Evolutionary conservation across 2,888 invertebrate genomes (phyloP).

Genomic region (Clivina fossor): DNA sequence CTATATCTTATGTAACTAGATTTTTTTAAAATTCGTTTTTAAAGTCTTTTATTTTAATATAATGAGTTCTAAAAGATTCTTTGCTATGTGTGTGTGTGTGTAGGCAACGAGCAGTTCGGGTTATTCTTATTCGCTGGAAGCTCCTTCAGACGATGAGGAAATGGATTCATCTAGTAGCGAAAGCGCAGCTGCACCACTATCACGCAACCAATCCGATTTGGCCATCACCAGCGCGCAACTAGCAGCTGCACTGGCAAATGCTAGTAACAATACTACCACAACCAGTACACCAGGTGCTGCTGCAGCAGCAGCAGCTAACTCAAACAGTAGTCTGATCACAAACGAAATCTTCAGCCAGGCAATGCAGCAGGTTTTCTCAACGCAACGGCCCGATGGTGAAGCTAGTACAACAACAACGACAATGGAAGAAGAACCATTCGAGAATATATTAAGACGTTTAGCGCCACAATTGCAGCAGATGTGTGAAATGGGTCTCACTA

Average conservation of each 20-base stretch:
- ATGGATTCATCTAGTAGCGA: conserved; percentile 54
- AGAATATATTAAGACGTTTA: conserved; percentile 49
- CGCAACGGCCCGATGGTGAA: conserved; percentile 35
- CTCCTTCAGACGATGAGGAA: conserved; percentile 58
- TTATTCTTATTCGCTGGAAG: conserved; percentile 58
- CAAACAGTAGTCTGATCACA: conserved; percentile 60
- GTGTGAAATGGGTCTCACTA: conserved; percentile 87
- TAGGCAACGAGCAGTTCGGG: too few species aligned
- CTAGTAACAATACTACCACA: too few species aligned
- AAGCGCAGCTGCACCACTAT: conserved; percentile 46
- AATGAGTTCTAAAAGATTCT: too few species aligned
- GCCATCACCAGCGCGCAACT: conserved; percentile 74
- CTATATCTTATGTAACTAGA: too few species aligned
- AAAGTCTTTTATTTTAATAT: too few species aligned
- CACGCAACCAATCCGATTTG: conserved; percentile 49
- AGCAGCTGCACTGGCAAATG: conserved; percentile 71
- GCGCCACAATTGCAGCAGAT: conserved; percentile 72
- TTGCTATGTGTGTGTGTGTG: too few species aligned
- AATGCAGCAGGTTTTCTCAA: conserved; percentile 66
- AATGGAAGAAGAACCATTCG: conserved; percentile 43
- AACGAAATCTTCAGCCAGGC: conserved; percentile 80
- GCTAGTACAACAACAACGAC: conserved; percentile 35
- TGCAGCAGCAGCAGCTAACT: conserved; percentile 40
- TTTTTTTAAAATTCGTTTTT: too few species aligned
- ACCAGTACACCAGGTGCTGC: too few species aligned